Evolutionary conservation across 2,113 vertebrate genomes (phyloP), one percentile per base, ranked within the genome.

Genomic region (Albula glossodonta): DNA sequence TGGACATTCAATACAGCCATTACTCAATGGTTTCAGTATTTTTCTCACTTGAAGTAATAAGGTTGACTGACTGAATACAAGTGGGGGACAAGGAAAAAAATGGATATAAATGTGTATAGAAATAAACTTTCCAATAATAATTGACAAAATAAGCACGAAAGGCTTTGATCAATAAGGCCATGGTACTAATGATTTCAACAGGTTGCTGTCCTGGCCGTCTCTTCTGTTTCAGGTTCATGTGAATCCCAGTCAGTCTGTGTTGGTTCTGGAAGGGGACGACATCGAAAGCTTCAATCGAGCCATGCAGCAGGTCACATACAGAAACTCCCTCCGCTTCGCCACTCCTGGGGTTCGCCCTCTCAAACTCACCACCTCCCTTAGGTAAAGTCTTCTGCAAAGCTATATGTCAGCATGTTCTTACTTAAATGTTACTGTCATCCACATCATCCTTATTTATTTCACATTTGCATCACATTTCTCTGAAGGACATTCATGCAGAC

Each of bases 281-380:
- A 97, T 99, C 11, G 97, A 98, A 93, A 98, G 97, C 90, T 99
- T 99, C 90, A 99, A 98, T 92, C 97, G 97, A 0, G 98, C 98
- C 1, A 97, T 99, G 87, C 97, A 99, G 96, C 98, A 99, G 0
- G 98, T 99, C 90, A 98, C 97, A 89, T 99, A 99, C 94, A 97
- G 98, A 90, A 99, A 99, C 92, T 99, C 97, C 0, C 94, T 99
- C 83, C 97, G 97, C 88, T 99, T 99, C 70, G 98, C 98, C 87
- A 99, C 98, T 0, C 97, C 98, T 0, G 98, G 98, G 9, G 97
- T 99, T 87, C 95, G 98, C n/a, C 98, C 98, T 0, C 96, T 99
- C 88, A 97, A 97, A 85, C 96, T 99, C 50, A 96, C 96, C 90
- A 99, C 98, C 49, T 95, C 95, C 3, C 94, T 96, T 89, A 95